These are phyloP conservation scores for Lypha dubia DNA, from an alignment of 2,888 invertebrate genomes.

Conservation along the genomic window DNA sequence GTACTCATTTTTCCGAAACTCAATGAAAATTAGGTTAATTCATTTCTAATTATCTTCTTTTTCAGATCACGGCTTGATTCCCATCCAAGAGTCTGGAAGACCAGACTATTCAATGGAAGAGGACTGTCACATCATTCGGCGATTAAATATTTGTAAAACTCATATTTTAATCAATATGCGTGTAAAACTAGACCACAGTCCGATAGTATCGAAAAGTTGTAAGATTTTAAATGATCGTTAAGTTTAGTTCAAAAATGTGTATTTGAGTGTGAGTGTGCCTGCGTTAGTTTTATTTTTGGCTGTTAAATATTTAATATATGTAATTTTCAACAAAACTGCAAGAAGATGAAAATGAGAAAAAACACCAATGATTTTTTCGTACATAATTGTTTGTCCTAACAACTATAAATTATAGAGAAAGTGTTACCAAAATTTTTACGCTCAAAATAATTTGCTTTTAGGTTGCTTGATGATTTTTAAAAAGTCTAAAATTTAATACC, in stretches of 20 bases:
- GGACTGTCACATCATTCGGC: no score
- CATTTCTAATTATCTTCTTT: no score
- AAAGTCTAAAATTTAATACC: slow-evolving; percentile 52
- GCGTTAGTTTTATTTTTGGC: slow-evolving; percentile 12
- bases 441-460: slow-evolving; percentile 52
- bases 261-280: slow-evolving; percentile 1
- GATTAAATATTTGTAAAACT: no score
- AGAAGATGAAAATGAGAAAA: slow-evolving; percentile 5
- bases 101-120: no score
- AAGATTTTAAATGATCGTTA: slow-evolving; percentile 37
- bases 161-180: no score
- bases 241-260: slow-evolving; percentile 30
- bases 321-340: slow-evolving; percentile 47
- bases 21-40: no score
- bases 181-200: neutral
- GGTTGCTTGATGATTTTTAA: slow-evolving; percentile 20
- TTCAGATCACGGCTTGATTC: no score
- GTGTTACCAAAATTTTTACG: slow-evolving; percentile 63
- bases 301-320: slow-evolving; percentile 22
- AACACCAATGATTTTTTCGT: slow-evolving; percentile 48
- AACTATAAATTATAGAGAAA: slow-evolving; percentile 72
- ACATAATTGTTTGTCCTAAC: slow-evolving; percentile 69
- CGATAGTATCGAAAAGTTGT: neutral
- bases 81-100: no score
- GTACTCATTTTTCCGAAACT: no score